Conservation (phyloP, 1,140 invertebrate genomes). For the Neodiprion lecontei region DNA sequence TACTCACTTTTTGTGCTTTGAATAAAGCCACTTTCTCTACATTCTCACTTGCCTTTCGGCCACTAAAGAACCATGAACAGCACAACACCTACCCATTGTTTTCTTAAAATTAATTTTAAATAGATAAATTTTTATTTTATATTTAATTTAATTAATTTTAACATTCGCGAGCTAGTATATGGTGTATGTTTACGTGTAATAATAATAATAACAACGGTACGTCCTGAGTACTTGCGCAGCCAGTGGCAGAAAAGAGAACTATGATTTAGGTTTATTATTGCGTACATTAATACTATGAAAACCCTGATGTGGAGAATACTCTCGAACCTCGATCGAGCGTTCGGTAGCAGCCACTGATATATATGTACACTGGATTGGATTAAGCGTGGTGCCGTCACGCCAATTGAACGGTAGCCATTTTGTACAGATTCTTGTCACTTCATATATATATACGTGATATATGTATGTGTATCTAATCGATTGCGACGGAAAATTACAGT, state of each 20-base stretch:
- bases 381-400: no score
- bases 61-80: slow-evolving; percentile 13
- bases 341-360: no score
- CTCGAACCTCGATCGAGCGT: no score
- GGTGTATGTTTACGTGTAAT: slow-evolving; percentile 4
- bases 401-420: no score
- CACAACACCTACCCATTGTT: slow-evolving; percentile 15
- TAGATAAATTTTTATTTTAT: slow-evolving; percentile 12
- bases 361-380: no score
- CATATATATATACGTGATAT: no score
- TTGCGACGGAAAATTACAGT: no score
- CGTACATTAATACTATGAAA: slow-evolving; percentile 5
- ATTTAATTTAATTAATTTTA: slow-evolving; percentile 10
- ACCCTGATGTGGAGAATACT: no score
- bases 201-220: slow-evolving; percentile 3
- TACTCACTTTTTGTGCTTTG: slow-evolving; percentile 16
- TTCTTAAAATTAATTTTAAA: background rate
- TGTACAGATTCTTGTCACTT: no score
- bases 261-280: slow-evolving; percentile 10
- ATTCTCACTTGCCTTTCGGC: slow-evolving; percentile 10
- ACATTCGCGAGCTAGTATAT: background rate
- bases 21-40: slow-evolving; percentile 11
- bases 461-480: no score
- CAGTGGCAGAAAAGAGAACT: slow-evolving; percentile 13
- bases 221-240: slow-evolving; percentile 8